A percentile compares a stretch with the other conserved stretches of the same genome.
phyloP scores from a whole-genome alignment of 2,113 vertebrate species.

The Oplegnathus fasciatus region DNA sequence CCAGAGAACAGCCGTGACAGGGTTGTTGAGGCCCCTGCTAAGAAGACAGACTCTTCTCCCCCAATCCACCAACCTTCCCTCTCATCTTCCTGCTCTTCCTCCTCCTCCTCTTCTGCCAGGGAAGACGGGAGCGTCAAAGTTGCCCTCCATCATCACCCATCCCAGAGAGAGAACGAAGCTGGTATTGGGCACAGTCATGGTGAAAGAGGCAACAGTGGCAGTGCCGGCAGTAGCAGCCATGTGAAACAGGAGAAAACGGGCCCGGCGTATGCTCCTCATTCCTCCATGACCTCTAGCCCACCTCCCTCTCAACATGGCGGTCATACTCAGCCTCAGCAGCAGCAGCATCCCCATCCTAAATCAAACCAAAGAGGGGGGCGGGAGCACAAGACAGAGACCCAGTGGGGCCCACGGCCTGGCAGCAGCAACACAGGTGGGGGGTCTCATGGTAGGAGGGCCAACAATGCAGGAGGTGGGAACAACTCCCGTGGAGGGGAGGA shows the following conservation, averaged over 20 bases:
- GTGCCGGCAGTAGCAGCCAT: conserved; percentile 40
- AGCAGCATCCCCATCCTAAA: conserved; percentile 80
- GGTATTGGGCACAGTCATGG: conserved; percentile 43
- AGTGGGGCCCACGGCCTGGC: conserved; percentile 93
- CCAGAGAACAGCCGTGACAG: conserved; percentile 81
- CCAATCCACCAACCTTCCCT: conserved; percentile 81
- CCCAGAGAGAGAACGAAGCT: conserved; percentile 75
- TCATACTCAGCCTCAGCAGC: conserved; percentile 71
- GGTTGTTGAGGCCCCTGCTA: conserved; percentile 65
- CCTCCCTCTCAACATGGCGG: conserved; percentile 69
- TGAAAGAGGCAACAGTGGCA: conserved; percentile 65
- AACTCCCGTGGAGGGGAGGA: conserved; percentile 78
- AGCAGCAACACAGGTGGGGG: conserved; percentile 80
- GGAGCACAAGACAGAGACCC: conserved; percentile 92
- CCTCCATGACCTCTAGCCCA: conserved; percentile 52
- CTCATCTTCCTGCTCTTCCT: conserved; percentile 86
- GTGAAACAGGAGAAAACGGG: conserved; percentile 81
- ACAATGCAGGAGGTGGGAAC: conserved; percentile 79
- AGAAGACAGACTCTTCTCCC: conserved; percentile 80
- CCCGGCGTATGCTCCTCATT: conserved; percentile 45
- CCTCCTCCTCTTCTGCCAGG: conserved; percentile 84
- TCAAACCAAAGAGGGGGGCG: conserved; percentile 84
- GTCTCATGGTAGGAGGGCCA: conserved; percentile 82
- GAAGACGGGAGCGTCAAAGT: conserved; percentile 81
- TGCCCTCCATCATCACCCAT: conserved; percentile 75